A percentile compares a stretch with the other conserved stretches of the same genome.
Evolutionary conservation across 2,113 vertebrate genomes (phyloP).

Genomic region (Nothobranchius furzeri): DNA sequence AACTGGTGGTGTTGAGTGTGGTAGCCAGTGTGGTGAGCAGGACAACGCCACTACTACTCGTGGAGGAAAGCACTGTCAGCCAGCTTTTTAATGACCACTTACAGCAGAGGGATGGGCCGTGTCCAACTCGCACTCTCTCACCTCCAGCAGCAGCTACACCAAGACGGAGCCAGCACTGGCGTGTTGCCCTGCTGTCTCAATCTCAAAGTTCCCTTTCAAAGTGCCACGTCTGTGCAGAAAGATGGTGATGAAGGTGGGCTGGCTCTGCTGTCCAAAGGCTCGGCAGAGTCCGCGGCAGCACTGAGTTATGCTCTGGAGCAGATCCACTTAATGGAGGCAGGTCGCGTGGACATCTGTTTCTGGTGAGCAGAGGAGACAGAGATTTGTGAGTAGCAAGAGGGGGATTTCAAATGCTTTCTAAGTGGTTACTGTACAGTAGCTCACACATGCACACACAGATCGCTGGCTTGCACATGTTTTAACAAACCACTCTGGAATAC

Average conservation of each 20-base stretch:
- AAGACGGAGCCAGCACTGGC: conserved; percentile 58
- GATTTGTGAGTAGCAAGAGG: conserved; percentile 28
- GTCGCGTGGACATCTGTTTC: conserved; percentile 68
- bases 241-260: conserved; percentile 48
- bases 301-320: conserved; percentile 62
- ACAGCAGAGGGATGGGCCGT: conserved; percentile 67
- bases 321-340: conserved; percentile 62
- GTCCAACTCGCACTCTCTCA: conserved; percentile 51
- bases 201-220: conserved; percentile 37
- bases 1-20: conserved; percentile 62
- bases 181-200: conserved; percentile 56
- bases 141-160: conserved; percentile 59
- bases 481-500: conserved; percentile 58
- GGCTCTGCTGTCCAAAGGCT: conserved; percentile 47
- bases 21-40: conserved; percentile 58
- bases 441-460: conserved; percentile 17
- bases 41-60: conserved; percentile 67
- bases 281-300: conserved; percentile 33
- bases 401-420: conserved; percentile 23
- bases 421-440: conserved; percentile 32
- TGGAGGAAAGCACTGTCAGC: conserved; percentile 68
- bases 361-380: conserved; percentile 27
- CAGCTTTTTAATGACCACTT: conserved; percentile 74
- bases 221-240: conserved; percentile 44
- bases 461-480: conserved; percentile 34